phyloP scores from a whole-genome alignment of 92 coral and sea anemone genomes.

The Actinernus sp. region DNA sequence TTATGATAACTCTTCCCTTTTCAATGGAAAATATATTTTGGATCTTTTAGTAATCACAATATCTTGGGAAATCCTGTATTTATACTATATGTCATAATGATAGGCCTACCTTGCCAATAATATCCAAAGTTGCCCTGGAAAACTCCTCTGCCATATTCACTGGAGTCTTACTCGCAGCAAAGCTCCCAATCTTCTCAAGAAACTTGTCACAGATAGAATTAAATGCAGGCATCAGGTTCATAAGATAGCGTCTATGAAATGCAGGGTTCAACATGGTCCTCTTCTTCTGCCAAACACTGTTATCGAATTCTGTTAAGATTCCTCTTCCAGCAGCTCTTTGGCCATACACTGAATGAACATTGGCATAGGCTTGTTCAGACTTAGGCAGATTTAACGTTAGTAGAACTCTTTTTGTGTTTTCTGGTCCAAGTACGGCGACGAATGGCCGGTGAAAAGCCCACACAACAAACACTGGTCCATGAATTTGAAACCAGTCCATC shows the following conservation, averaged over 20 bases:
- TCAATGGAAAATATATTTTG: neutral
- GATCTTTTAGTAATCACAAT: no score
- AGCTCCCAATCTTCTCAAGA: constrained; percentile 38
- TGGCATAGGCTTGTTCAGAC: constrained; percentile 17
- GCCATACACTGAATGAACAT: constrained; percentile 32
- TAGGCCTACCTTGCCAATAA: constrained; percentile 76
- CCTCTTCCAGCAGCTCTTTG: constrained; percentile 62
- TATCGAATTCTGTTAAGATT: constrained; percentile 58
- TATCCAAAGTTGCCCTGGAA: constrained; percentile 77
- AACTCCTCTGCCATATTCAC: constrained; percentile 73
- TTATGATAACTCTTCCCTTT: neutral
- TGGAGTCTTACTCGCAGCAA: constrained; percentile 54
- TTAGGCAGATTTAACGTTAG: constrained; percentile 55
- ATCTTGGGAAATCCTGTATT: no score
- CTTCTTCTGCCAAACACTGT: constrained; percentile 71
- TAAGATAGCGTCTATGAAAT: constrained; percentile 78
- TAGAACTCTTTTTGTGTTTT: constrained; percentile 35
- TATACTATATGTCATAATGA: constrained; percentile 48
- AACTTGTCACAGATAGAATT: constrained; percentile 71
- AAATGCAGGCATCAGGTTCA: constrained; percentile 76
- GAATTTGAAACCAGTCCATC: constrained; percentile 23
- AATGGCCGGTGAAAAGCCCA: constrained; percentile 53
- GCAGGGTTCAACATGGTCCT: constrained; percentile 83
- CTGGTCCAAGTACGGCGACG: constrained; percentile 36
- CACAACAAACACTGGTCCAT: constrained; percentile 64